phyloP scores from a whole-genome alignment of 2,888 invertebrate species.

The Lordiphosa andalusiaca region DNA sequence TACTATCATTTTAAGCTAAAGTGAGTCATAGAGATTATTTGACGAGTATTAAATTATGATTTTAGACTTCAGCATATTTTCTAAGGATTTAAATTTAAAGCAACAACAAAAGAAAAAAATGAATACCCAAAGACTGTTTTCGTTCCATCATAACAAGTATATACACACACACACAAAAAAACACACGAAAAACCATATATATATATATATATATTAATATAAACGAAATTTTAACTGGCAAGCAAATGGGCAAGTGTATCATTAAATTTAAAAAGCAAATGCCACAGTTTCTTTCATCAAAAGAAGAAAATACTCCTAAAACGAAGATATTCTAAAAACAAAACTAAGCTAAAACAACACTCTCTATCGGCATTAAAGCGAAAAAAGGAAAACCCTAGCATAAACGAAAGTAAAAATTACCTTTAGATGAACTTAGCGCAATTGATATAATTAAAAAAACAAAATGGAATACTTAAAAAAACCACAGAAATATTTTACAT shows the following conservation, averaged over 20 bases:
- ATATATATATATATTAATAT: constrained; percentile 38
- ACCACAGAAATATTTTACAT: constrained; percentile 63
- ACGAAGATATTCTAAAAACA: constrained; percentile 66
- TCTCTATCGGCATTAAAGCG: constrained; percentile 18
- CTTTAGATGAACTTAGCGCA: constrained; percentile 81
- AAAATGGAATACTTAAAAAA: constrained; percentile 30
- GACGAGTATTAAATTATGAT: background rate
- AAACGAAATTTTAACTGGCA: constrained; percentile 57
- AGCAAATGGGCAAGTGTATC: constrained; percentile 38
- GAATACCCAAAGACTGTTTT: constrained; percentile 81
- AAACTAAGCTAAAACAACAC: constrained; percentile 37
- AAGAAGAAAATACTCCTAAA: constrained; percentile 58
- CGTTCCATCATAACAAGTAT: constrained; percentile 80
- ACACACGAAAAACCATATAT: constrained; percentile 30
- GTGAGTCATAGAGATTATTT: background rate
- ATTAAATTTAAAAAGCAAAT: constrained; percentile 38
- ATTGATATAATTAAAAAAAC: constrained; percentile 76
- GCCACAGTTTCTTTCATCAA: constrained; percentile 32
- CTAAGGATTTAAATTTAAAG: constrained; percentile 45
- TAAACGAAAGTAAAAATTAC: constrained; percentile 61
- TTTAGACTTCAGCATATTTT: constrained; percentile 41
- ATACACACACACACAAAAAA: constrained; percentile 57
- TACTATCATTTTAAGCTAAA: constrained; percentile 27
- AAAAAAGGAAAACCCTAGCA: constrained; percentile 32
- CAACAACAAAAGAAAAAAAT: constrained; percentile 62